Base-by-base conservation (phyloP, 2,888 invertebrate species). In the Machimus atricapillus region DNA sequence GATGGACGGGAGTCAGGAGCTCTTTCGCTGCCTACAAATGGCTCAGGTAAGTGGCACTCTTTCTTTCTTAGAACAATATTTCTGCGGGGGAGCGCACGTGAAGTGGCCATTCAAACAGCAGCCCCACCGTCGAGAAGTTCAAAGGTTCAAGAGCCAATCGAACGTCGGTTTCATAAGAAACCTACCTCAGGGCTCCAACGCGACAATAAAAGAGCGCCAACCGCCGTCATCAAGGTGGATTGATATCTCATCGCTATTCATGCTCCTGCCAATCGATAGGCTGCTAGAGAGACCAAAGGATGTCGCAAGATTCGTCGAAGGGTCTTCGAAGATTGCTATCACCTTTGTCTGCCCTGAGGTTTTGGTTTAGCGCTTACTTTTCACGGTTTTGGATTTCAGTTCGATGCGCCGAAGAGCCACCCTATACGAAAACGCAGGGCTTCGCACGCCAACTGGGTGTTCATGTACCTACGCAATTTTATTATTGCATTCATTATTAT, bases 1-100 rank as follows among this genome's bases (percentile, higher is more conserved):
- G 91, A 91, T 87, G 89, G 90, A 86, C 83, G 89, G 88, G 77
- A 89, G 89, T 90, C 90, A 79, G 92, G 91, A 83, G 91, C 92
- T 46, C 89, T 92, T 88, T 92, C 92, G 31, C 89, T 92, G 90
- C 91, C 91, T 81, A 90, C 90, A 87, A 87, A 74, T 86, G 86
- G 78, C 27, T n/a, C 86, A 9, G 86, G 86, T 86, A 66, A 78
- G 86, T 77, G 52, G 27, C 14, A 34, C 56, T 66, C 7, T 46
- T n/a, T n/a, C n/a, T 23, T 66, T 83, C 40, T 23, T 82, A 31
- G 52, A 82, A 82, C 56, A 66, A 66, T 66, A 66, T 79, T 52
- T 78, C 78, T 46, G 23, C 43, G 78, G 23, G 23, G 78, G 9
- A 43, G 52, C 3, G 14, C 66, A 23, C 66, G 52, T 82, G 19